phyloP scores from a whole-genome alignment of 2,797 vertebrate genomes.

The Falco cherrug region DNA sequence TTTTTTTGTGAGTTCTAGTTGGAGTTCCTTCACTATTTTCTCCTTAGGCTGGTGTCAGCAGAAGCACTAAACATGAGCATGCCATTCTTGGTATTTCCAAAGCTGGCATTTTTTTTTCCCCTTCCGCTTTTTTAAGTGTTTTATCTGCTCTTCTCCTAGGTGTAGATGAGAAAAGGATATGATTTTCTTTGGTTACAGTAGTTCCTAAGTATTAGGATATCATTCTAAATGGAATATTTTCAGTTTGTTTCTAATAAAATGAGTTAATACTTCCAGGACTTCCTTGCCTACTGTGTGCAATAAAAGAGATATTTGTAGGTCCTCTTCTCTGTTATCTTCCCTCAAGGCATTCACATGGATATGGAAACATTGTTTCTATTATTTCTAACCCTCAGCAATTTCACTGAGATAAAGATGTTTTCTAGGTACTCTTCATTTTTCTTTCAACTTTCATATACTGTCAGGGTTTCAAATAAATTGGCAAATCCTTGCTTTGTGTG shows the following conservation, averaged over 20 bases:
- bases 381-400: not conserved
- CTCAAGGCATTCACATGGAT: not conserved
- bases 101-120: not conserved
- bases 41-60: not conserved
- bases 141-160: not conserved
- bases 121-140: not conserved
- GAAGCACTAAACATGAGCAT: not conserved
- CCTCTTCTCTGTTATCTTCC: not conserved
- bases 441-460: not conserved
- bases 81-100: not conserved
- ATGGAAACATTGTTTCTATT: not conserved
- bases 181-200: not conserved
- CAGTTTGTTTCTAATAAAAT: not conserved
- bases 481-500: conserved; percentile 28
- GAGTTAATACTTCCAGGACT: not conserved
- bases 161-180: not conserved
- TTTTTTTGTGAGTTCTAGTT: not conserved
- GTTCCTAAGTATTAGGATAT: not conserved
- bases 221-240: not conserved
- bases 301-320: not conserved
- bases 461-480: conserved; percentile 19
- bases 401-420: not conserved
- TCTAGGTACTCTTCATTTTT: not conserved
- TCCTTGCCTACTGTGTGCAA: not conserved
- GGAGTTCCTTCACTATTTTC: not conserved